These are phyloP conservation scores for Drosophila azteca DNA, from an alignment of 1,140 invertebrate species.

Conservation along the genomic window DNA sequence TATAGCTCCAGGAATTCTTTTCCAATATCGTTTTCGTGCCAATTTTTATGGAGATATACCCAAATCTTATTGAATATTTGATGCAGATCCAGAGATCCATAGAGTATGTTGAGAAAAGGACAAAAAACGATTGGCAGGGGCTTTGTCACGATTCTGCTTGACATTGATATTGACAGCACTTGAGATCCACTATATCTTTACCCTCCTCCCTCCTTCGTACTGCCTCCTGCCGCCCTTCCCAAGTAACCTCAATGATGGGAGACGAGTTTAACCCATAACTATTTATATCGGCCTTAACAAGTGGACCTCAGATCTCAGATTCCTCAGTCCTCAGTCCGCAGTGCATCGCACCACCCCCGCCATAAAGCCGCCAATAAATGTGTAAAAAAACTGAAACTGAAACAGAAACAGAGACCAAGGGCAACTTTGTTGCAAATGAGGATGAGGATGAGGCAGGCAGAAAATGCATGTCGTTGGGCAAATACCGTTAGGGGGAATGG, in stretches of 20 bases:
- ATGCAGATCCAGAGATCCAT: too few relatives aligned
- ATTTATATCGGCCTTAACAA: conserved; percentile 23
- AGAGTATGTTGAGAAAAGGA: neutral
- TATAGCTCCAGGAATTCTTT: too few relatives aligned
- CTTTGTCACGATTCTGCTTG: conserved; percentile 51
- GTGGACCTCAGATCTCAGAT: neutral
- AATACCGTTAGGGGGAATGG: conserved; percentile 57
- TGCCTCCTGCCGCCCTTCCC: too few relatives aligned
- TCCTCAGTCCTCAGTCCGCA: neutral
- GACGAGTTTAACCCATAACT: neutral
- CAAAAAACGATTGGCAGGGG: conserved; percentile 22
- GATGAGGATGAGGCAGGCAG: conserved; percentile 1
- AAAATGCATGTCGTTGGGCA: neutral
- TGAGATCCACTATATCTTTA: neutral
- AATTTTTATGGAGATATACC: too few relatives aligned
- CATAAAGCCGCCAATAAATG: conserved; percentile 43
- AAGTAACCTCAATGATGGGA: too few relatives aligned
- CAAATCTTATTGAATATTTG: too few relatives aligned
- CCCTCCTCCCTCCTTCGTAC: too few relatives aligned
- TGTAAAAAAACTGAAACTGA: conserved; percentile 38
- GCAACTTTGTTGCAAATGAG: conserved; percentile 53
- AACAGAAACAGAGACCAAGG: conserved; percentile 11
- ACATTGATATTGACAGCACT: conserved; percentile 28
- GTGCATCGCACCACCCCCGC: neutral
- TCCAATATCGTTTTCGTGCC: too few relatives aligned